phyloP scores from a whole-genome alignment of 2,888 invertebrate genomes.

The Germaria angustata region DNA sequence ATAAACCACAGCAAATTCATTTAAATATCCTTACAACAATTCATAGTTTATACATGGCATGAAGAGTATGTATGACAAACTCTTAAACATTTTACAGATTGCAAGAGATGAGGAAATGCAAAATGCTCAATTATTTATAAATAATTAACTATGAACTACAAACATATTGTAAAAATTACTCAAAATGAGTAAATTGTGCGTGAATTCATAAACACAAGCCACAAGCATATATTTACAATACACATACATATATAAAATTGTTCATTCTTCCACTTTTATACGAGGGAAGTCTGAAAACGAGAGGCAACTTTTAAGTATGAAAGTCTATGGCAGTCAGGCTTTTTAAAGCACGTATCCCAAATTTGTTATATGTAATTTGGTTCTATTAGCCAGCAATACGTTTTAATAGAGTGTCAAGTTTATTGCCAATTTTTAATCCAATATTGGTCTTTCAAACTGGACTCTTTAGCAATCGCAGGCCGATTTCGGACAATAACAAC shows the following conservation, averaged over 20 bases:
- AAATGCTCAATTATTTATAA: background rate
- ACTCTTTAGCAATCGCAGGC: too few relatives aligned
- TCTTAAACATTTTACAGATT: background rate
- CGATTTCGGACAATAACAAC: too few relatives aligned
- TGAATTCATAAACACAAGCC: slow-evolving; percentile 9
- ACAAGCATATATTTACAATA: too few relatives aligned
- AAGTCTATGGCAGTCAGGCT: too few relatives aligned
- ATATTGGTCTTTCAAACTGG: too few relatives aligned
- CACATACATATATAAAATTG: background rate
- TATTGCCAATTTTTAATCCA: too few relatives aligned
- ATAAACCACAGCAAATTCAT: slow-evolving; percentile 17
- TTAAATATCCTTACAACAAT: too few relatives aligned
- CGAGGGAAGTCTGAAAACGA: background rate
- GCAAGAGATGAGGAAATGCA: background rate
- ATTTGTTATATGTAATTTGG: too few relatives aligned
- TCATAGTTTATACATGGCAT: slow-evolving; percentile 11
- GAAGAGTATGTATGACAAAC: background rate
- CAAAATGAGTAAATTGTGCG: slow-evolving; percentile 52
- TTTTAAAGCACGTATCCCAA: too few relatives aligned
- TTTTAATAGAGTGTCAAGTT: too few relatives aligned
- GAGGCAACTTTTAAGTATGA: too few relatives aligned
- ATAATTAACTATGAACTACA: background rate
- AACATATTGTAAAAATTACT: slow-evolving; percentile 18
- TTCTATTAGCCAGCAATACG: too few relatives aligned
- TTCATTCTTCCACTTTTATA: background rate